Conservation (phyloP, 2,888 invertebrate genomes). For the Bimastos eiseni region DNA sequence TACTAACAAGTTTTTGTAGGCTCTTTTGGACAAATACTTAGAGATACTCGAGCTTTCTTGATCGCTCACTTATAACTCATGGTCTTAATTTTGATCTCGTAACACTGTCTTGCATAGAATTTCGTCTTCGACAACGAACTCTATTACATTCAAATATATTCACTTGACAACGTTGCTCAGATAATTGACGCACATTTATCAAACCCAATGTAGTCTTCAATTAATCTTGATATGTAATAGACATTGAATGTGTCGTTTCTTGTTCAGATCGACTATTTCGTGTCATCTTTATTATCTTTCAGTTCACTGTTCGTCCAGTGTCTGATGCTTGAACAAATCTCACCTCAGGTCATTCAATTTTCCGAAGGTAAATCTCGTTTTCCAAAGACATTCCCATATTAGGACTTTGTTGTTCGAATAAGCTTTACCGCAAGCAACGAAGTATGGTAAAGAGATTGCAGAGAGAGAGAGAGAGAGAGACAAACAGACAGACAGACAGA, state of each 20-base stretch:
- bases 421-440: neutral
- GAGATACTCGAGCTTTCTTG: neutral
- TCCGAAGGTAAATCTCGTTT: neutral
- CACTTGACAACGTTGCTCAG: neutral
- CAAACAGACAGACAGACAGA: too few relatives aligned
- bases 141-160: neutral
- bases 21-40: neutral
- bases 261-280: neutral
- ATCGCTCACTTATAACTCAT: neutral
- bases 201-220: neutral
- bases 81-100: neutral
- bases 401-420: neutral
- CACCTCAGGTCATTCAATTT: neutral
- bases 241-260: neutral
- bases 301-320: slow-evolving; percentile 18
- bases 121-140: neutral
- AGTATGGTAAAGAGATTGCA: neutral
- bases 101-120: neutral
- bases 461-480: neutral
- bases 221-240: neutral
- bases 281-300: neutral
- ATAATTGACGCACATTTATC: neutral
- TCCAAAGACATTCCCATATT: neutral
- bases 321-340: slow-evolving; percentile 1
- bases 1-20: neutral